A percentile compares a stretch with the other conserved stretches of the same genome.
These are phyloP conservation scores for Heliornis fulica DNA, from an alignment of 2,113 vertebrate species.

Conservation along the genomic window DNA sequence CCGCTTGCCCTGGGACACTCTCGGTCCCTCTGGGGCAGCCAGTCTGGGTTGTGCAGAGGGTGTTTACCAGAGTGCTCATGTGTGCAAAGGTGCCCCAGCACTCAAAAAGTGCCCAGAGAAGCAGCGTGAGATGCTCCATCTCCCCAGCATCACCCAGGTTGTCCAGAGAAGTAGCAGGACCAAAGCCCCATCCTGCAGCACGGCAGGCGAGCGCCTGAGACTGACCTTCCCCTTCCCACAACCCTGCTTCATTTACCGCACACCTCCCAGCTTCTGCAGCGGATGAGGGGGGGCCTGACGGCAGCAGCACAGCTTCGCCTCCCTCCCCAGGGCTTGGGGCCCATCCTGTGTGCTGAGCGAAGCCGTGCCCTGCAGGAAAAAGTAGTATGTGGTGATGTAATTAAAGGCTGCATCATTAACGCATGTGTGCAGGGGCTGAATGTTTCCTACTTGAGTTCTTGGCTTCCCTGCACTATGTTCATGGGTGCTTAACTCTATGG, in stretches of 20 bases:
- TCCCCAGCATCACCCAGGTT: neutral
- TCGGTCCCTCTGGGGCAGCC: neutral
- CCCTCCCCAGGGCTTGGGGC: neutral
- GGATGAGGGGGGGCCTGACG: conserved; percentile 20
- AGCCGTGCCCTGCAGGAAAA: neutral
- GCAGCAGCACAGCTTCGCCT: neutral
- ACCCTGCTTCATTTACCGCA: conserved; percentile 54
- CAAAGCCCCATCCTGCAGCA: neutral
- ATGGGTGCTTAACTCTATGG: neutral
- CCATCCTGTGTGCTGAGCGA: neutral
- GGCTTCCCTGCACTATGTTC: neutral
- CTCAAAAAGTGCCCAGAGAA: neutral
- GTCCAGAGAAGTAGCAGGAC: accelerated
- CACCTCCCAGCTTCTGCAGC: conserved; percentile 55
- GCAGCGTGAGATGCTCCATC: neutral
- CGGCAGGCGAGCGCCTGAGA: neutral
- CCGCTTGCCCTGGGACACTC: neutral
- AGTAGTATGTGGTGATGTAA: neutral
- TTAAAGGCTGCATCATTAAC: neutral
- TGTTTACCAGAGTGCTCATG: neutral
- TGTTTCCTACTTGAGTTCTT: neutral
- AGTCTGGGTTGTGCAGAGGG: neutral
- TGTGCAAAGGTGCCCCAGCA: neutral
- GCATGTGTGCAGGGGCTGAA: neutral
- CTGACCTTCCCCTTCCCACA: conserved; percentile 12